A percentile compares a stretch with the other conserved stretches of the same genome.
Conservation (phyloP, 2,113 vertebrate genomes). For the Odobenus rosmarus region DNA sequence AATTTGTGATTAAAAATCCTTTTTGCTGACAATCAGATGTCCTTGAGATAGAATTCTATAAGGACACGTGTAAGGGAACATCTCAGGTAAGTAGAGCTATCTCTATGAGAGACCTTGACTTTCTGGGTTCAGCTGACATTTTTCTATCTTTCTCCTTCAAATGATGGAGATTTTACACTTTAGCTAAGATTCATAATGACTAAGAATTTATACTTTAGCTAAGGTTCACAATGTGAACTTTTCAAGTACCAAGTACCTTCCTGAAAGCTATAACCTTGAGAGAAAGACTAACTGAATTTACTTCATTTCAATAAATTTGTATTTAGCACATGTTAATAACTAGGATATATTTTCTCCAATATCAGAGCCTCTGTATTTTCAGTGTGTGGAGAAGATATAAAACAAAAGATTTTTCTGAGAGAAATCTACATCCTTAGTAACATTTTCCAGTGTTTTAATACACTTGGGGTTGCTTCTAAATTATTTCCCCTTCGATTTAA, state of each 20-base stretch:
- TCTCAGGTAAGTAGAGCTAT: background rate
- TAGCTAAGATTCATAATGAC: background rate
- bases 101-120: constrained; percentile 1
- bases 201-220: background rate
- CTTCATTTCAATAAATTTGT: constrained; percentile 19
- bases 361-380: background rate
- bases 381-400: background rate
- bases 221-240: background rate
- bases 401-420: background rate
- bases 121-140: background rate
- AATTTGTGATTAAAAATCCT: background rate
- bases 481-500: constrained; percentile 52
- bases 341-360: background rate
- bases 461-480: background rate
- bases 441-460: constrained; percentile 40
- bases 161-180: background rate
- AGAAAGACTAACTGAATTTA: background rate
- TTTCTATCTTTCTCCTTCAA: background rate
- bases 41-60: background rate
- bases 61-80: background rate
- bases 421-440: constrained; percentile 19
- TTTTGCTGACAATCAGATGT: background rate
- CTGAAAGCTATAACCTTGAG: background rate
- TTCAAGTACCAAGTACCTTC: background rate
- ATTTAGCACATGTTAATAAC: constrained; percentile 28